A percentile compares a stretch with the other conserved stretches of the same genome.
These are phyloP conservation scores for Cydia amplana DNA, from an alignment of 1,140 invertebrate genomes.

Conservation along the genomic window DNA sequence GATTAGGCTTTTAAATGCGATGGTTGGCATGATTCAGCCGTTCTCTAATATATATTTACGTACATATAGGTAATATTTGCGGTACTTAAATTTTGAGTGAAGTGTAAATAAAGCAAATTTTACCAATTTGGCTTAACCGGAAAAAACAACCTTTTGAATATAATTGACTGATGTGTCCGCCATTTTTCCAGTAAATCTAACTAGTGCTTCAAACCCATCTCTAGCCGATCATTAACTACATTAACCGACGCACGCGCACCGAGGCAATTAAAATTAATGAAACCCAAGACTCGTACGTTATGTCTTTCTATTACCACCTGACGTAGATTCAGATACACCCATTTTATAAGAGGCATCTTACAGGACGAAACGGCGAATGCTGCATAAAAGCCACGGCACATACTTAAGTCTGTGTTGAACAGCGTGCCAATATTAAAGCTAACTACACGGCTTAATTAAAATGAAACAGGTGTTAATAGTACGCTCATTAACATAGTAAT, in stretches of 20 bases:
- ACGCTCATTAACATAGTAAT: slow-evolving; percentile 6
- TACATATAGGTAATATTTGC: no score
- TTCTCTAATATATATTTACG: no score
- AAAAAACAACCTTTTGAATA: not conserved
- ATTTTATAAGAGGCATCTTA: slow-evolving; percentile 6
- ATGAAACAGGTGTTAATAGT: slow-evolving; percentile 27
- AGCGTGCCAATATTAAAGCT: not conserved
- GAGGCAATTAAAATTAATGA: slow-evolving; percentile 72
- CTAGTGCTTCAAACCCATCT: not conserved
- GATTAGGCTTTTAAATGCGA: no score
- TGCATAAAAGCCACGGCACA: not conserved
- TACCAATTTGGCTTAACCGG: no score
- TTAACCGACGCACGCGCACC: slow-evolving; percentile 49
- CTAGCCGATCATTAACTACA: slow-evolving; percentile 36
- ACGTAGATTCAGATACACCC: slow-evolving; percentile 23
- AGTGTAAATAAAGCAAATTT: no score
- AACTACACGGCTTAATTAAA: slow-evolving; percentile 23
- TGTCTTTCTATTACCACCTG: slow-evolving; percentile 35
- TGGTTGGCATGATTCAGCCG: no score
- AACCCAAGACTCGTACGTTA: slow-evolving; percentile 38
- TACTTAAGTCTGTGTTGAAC: not conserved
- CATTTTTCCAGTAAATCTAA: not conserved
- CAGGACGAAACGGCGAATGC: not conserved
- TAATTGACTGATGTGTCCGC: not conserved
- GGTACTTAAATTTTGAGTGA: no score